Conservation (phyloP, 2,888 invertebrate species). For the Cephonodes hylas region DNA sequence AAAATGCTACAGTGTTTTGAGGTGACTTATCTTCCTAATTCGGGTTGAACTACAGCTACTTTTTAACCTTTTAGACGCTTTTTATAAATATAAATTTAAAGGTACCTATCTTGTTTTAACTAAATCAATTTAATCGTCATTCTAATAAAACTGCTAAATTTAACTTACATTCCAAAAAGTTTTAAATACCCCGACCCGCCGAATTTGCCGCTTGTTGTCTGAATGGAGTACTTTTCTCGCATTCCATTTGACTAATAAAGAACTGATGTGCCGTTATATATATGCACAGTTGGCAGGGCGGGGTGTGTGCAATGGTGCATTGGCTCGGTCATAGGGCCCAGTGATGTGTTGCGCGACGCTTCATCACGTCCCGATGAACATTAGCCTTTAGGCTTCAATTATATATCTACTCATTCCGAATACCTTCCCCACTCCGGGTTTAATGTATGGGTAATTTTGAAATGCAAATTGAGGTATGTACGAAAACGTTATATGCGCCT, state of each 20-base stretch:
- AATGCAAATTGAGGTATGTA: background rate
- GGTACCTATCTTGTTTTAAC: too few species aligned
- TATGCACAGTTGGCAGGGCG: background rate
- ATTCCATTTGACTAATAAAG: background rate
- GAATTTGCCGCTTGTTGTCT: background rate
- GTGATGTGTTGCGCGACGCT: slow-evolving; percentile 22
- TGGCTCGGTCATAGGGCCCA: slow-evolving; percentile 20
- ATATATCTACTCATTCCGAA: slow-evolving; percentile 16
- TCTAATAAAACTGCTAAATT: background rate
- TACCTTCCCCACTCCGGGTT: slow-evolving; percentile 21
- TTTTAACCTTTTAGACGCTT: too few species aligned
- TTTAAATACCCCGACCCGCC: background rate
- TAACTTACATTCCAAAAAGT: background rate
- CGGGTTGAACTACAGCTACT: too few species aligned
- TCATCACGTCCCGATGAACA: slow-evolving; percentile 26
- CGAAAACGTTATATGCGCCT: too few species aligned
- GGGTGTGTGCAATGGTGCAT: slow-evolving; percentile 59
- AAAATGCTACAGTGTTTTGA: too few species aligned
- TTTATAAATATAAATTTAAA: too few species aligned
- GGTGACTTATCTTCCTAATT: too few species aligned
- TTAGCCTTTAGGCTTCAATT: slow-evolving; percentile 26
- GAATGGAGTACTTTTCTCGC: background rate
- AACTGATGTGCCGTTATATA: background rate
- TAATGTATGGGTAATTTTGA: slow-evolving; percentile 9
- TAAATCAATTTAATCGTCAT: too few species aligned